Base-by-base conservation (phyloP, 1,140 invertebrate species). In the Zaprionus ornatus region DNA sequence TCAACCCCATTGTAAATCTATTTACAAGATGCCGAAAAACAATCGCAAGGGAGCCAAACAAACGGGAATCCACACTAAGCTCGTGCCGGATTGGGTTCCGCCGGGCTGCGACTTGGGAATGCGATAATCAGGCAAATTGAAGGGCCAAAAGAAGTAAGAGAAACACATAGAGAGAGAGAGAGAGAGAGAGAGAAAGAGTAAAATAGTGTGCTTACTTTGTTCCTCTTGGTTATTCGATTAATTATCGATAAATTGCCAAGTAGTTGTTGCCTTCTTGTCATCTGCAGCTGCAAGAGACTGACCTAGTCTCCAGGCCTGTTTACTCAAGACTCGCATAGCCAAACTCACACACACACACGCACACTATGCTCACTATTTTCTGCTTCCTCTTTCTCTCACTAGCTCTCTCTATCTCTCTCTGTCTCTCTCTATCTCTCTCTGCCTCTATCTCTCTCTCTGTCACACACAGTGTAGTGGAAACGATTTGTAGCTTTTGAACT, bases 401-500 rank as follows among this genome's bases (percentile, higher is more conserved):
- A n/a, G n/a, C 37, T 40, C 1, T n/a, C n/a, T 17, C n/a, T 17
- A n/a, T 17, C 1, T 7, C 2, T n/a, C 19, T 45, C 23, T 5
- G 9, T 7, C 23, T 45, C 19, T 17, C 9, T 7, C 6, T 9
- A 0, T 9, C 40, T 42, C 3, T 15, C 37, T 40, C 37, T 40
- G 15, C 15, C 37, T 7, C 32, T 32, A 9, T 9, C 35, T 12
- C 12, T 37, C 35, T 37, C 12, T 1, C 9, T 9, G 9, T 12
- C 52, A 9, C n/a, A 10, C 54, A 13, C 27, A 63, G 21, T 62
- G 64, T 23, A 50, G 19, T 48, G 70, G 61, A 55, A 77, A 65
- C 55, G 75, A 81, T 88, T 84, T 88, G 83, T 72, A 73, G 84
- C 84, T 83, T 87, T 88, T 87, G 77, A 87, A 75, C 79, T 78